These are phyloP conservation scores for Lates japonicus DNA, from an alignment of 2,797 vertebrate genomes.

Conservation along the genomic window DNA sequence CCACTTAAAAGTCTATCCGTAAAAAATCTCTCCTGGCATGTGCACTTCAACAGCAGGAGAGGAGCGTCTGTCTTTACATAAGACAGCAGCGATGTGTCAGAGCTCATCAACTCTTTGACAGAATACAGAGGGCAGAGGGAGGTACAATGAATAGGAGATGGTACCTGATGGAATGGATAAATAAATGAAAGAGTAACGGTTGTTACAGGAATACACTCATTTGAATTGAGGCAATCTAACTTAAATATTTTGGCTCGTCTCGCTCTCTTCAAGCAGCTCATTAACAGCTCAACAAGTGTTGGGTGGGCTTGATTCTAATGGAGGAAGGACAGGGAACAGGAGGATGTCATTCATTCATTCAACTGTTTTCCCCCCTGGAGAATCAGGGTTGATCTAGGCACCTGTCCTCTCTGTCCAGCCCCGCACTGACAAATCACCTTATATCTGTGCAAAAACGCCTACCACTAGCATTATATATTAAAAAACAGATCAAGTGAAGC, in stretches of 20 bases:
- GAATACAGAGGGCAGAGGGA: conserved; percentile 21
- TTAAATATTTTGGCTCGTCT: not conserved
- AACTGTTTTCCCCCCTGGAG: conserved; percentile 23
- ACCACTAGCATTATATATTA: not conserved
- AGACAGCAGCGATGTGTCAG: conserved; percentile 42
- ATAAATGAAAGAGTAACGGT: conserved; percentile 2
- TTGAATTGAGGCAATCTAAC: conserved; percentile 4
- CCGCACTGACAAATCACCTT: not conserved
- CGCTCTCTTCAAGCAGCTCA: conserved; percentile 9
- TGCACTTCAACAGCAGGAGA: conserved; percentile 39
- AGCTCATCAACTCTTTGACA: conserved; percentile 23
- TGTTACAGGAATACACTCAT: not conserved
- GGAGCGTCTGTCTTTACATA: conserved; percentile 5
- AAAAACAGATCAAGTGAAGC: not conserved
- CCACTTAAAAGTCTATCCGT: conserved; percentile 65
- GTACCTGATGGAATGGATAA: not conserved
- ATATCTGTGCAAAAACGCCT: conserved; percentile 22
- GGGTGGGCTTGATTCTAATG: not conserved
- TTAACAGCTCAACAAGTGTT: not conserved
- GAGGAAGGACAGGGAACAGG: not conserved
- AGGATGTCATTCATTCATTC: not conserved
- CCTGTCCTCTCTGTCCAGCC: conserved; percentile 1
- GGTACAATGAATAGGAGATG: not conserved
- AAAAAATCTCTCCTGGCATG: conserved; percentile 56
- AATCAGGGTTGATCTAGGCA: conserved; percentile 32